phyloP scores from a whole-genome alignment of 2,888 invertebrate species.

The Netelia melanura region DNA sequence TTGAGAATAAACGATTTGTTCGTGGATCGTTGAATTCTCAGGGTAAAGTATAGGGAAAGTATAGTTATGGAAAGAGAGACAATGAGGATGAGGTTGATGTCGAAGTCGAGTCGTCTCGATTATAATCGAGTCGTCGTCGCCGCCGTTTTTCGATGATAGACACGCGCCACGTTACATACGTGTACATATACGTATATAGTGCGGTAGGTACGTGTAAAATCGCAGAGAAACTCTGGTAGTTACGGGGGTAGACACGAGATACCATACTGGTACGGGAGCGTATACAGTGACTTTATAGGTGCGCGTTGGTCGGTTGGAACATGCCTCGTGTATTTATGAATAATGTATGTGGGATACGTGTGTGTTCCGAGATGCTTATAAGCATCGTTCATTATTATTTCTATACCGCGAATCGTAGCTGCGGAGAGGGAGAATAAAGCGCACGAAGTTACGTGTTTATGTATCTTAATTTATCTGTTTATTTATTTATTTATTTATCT shows the following conservation, averaged over 20 bases:
- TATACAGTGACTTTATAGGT: not conserved
- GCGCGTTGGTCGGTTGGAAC: constrained; percentile 36
- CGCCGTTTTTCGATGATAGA: constrained; percentile 22
- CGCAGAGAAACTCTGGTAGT: constrained; percentile 54
- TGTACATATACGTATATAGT: constrained; percentile 18
- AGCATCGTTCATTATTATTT: constrained; percentile 31
- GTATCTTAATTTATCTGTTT: not conserved
- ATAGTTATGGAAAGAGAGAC: constrained; percentile 25
- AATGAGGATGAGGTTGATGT: constrained; percentile 23
- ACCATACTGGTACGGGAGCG: constrained; percentile 24
- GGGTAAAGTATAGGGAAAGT: constrained; percentile 1
- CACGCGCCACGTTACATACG: not conserved
- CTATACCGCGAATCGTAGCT: constrained; percentile 59
- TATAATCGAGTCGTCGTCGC: constrained; percentile 44
- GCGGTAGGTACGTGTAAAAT: constrained; percentile 55
- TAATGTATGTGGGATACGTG: constrained; percentile 65
- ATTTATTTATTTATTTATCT: not conserved
- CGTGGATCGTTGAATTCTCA: constrained; percentile 32
- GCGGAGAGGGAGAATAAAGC: constrained; percentile 55
- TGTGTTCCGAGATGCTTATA: constrained; percentile 56
- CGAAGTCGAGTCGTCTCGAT: constrained; percentile 36
- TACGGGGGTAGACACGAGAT: constrained; percentile 14
- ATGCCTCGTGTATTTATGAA: constrained; percentile 65
- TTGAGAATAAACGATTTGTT: constrained; percentile 24
- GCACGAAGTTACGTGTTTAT: not conserved